Conservation (phyloP, 2,113 vertebrate genomes). For the Prionailurus viverrinus region DNA sequence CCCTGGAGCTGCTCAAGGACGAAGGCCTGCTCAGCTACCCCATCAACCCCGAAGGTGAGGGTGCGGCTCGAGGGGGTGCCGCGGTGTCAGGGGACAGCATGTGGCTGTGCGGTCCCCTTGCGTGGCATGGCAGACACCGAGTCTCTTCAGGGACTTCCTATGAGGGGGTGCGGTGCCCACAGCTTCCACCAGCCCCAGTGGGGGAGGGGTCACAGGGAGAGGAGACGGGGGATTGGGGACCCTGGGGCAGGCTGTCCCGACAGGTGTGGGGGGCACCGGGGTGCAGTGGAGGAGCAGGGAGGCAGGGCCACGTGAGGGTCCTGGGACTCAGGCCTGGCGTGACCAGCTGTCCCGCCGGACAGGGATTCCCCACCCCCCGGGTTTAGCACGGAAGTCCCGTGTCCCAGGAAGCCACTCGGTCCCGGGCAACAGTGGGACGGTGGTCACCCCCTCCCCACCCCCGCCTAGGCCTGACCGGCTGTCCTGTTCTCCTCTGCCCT, state of each 20-base stretch:
- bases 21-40: constrained; percentile 85
- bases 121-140: rapidly evolving
- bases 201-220: background rate
- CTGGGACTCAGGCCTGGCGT: background rate
- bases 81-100: rapidly evolving
- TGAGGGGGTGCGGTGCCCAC: too few relatives aligned
- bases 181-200: rapidly evolving
- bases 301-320: rapidly evolving
- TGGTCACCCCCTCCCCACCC: background rate
- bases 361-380: background rate
- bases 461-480: rapidly evolving
- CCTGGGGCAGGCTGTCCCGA: background rate
- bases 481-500: constrained; percentile 55
- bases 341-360: background rate
- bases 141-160: rapidly evolving
- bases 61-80: rapidly evolving
- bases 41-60: constrained; percentile 92
- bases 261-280: background rate
- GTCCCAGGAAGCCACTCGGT: background rate
- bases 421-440: rapidly evolving
- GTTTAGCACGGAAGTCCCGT: rapidly evolving
- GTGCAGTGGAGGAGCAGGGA: background rate
- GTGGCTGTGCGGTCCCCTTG: rapidly evolving
- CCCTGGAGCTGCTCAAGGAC: constrained; percentile 92
- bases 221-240: rapidly evolving